Percentiles rank a stretch among this genome's conserved stretches.
Evolutionary conservation across 2,888 invertebrate species (phyloP).

Genomic region (Zootermopsis nevadensis): DNA sequence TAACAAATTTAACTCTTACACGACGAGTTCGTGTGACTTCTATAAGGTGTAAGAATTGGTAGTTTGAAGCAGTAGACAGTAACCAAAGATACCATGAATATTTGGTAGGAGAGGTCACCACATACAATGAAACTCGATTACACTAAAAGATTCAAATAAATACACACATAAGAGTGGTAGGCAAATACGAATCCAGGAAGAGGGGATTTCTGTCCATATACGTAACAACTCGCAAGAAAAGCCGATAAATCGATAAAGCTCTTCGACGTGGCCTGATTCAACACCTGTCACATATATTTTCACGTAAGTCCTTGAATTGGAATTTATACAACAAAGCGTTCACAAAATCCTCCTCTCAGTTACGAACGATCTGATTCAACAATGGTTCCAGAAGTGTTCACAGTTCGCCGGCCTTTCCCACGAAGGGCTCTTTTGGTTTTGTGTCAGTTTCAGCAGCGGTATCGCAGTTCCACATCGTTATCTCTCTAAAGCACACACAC

Average conservation of each 20-base stretch:
- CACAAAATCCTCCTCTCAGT: constrained; percentile 6
- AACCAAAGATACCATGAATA: too few relatives aligned
- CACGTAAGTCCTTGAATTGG: constrained; percentile 36
- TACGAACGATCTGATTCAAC: constrained; percentile 24
- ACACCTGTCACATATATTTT: constrained; percentile 44
- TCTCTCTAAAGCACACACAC: too few relatives aligned
- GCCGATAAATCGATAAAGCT: constrained; percentile 42
- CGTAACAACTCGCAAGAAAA: constrained; percentile 21
- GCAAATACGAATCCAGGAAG: neutral
- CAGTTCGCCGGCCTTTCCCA: neutral
- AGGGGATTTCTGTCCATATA: neutral
- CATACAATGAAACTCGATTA: neutral
- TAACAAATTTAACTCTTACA: too few relatives aligned
- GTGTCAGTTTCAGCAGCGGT: neutral
- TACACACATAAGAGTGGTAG: neutral
- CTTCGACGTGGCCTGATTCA: constrained; percentile 42
- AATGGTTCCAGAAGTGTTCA: constrained; percentile 1
- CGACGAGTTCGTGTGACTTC: too few relatives aligned
- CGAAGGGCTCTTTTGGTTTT: neutral
- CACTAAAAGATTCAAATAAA: neutral
- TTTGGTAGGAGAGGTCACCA: neutral
- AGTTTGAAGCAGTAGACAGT: too few relatives aligned
- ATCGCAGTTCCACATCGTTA: neutral
- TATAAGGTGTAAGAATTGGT: too few relatives aligned
- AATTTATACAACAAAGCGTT: constrained; percentile 42